Evolutionary conservation across 2,888 invertebrate species (phyloP).

Genomic region (Ochropleura leucogaster): DNA sequence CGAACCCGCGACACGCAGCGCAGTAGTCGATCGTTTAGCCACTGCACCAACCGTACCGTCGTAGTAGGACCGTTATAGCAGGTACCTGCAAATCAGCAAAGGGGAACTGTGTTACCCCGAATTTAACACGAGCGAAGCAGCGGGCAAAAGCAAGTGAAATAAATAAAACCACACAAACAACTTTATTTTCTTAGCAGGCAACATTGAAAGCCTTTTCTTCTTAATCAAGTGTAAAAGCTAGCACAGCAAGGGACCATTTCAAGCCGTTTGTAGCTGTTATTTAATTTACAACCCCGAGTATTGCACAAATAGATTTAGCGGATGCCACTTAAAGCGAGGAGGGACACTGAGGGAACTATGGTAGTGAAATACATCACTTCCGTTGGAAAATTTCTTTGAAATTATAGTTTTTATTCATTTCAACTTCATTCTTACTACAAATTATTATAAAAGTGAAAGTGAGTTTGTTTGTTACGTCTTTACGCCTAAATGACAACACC

Average conservation of each 20-base stretch:
- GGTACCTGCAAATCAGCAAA: too few species aligned
- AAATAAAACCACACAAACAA: not conserved
- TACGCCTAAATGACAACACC: too few species aligned
- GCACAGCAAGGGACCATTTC: constrained; percentile 42
- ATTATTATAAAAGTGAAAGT: too few species aligned
- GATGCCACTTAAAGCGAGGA: constrained; percentile 16
- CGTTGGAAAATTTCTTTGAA: not conserved
- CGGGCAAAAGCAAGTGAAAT: too few species aligned
- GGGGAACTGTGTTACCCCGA: too few species aligned
- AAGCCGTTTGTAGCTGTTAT: constrained; percentile 46
- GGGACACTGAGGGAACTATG: not conserved
- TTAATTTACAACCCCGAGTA: constrained; percentile 36
- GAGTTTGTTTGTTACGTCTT: too few species aligned
- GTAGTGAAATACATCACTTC: not conserved
- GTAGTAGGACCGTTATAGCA: too few species aligned
- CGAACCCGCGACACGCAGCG: too few species aligned
- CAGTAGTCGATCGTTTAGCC: too few species aligned
- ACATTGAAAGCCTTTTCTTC: constrained; percentile 40
- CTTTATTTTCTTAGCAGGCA: not conserved
- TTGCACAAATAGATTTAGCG: constrained; percentile 51
- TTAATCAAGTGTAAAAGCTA: constrained; percentile 36
- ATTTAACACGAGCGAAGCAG: too few species aligned
- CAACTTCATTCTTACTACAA: not conserved
- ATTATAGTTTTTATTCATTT: not conserved
- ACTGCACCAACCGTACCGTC: too few species aligned